Base-by-base conservation (phyloP, 2,113 vertebrate species). In the Neodon shergylaensis region DNA sequence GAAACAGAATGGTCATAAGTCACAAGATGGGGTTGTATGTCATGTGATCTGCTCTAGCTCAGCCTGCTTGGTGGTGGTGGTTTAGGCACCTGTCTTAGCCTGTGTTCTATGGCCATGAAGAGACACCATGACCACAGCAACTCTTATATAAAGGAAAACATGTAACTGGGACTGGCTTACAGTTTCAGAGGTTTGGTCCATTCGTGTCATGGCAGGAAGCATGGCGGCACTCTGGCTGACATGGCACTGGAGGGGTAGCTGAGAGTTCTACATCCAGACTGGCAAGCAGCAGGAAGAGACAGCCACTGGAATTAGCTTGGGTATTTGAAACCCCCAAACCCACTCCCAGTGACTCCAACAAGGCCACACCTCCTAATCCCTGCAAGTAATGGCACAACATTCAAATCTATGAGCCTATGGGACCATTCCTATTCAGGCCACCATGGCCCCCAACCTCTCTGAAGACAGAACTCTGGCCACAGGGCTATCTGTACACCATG, bases 1-100 rank as follows among this genome's bases (percentile, higher is more conserved):
- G 5, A 21, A 70, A 49, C 5, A 44, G 26, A 24, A 3, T 49
- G 82, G 12, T 19, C 4, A 0, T 7, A 9, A 49, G 79, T 70
- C 63, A 13, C 42, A 5, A 10, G 74, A 21, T 7, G 52, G 39
- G 52, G 42, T 52, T 5, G 11, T 61, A 36, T 68, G 58, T 88
- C 66, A 33, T 1, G 1, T 9, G 22, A 14, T 17, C 61, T 58
- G 26, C 26, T 9, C 76, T 63, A 24, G 49, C 36, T 42, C 7
- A 3, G 31, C 52, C 33, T 47, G 47, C 21, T 77, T 0, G 1
- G 2, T 2, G 7, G 31, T 16, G 3, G 3, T 1, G 0, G 68
- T 76, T 24, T 72, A 54, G 13, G 22, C 6, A 14, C 54, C 22
- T 28, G 54, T 39, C 52, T 58, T 61, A 58, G 79, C 52, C 36